A percentile compares a stretch with the other conserved stretches of the same genome.
Conservation (phyloP, 2,888 invertebrate species). For the Hydropsyche betteni region DNA sequence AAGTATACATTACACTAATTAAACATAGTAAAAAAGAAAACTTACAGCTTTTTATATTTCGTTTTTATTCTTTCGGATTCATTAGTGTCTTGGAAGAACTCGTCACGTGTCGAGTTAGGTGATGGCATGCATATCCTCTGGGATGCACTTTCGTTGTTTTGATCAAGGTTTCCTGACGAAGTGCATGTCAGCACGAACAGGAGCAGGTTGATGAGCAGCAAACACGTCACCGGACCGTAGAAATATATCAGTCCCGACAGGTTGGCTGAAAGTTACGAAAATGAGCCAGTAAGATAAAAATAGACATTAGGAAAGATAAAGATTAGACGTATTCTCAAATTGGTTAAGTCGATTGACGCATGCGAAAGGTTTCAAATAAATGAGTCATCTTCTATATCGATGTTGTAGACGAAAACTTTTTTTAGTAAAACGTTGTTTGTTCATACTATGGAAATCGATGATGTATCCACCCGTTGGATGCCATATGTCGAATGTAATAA, state of each 20-base stretch:
- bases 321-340: no score
- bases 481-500: no score
- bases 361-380: no score
- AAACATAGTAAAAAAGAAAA: background rate
- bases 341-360: no score
- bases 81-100: background rate
- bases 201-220: slow-evolving; percentile 65
- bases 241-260: slow-evolving; percentile 69
- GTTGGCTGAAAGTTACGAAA: slow-evolving; percentile 62
- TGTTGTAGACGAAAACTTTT: no score
- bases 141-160: background rate
- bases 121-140: background rate
- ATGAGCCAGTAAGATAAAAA: background rate
- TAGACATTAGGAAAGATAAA: no score
- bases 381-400: no score
- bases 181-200: slow-evolving; percentile 67
- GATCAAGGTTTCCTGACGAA: slow-evolving; percentile 57
- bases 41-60: slow-evolving; percentile 24
- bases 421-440: no score
- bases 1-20: background rate
- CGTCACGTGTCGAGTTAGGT: background rate
- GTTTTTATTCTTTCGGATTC: background rate
- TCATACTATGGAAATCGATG: no score
- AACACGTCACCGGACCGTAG: slow-evolving; percentile 69
- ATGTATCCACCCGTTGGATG: no score